Percentiles rank a stretch among this genome's conserved stretches.
Conservation (phyloP, 2,797 vertebrate genomes). For the Galagoides demidoff region DNA sequence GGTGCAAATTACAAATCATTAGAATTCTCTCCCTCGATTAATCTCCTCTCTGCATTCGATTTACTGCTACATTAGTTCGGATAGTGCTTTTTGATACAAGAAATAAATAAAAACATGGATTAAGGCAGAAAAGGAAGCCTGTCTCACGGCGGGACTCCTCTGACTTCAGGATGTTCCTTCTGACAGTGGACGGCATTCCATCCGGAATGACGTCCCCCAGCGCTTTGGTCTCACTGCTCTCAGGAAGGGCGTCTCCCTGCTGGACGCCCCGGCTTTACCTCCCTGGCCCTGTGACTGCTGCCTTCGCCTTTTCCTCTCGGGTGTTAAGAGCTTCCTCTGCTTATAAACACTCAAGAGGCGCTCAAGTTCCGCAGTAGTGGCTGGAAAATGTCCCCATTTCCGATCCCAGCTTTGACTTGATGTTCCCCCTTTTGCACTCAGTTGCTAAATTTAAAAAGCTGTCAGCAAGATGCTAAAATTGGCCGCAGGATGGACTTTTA, state of each 20-base stretch:
- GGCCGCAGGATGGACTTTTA: not conserved
- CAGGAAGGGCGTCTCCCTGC: not conserved
- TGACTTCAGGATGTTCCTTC: not conserved
- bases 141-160: rapidly evolving
- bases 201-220: not conserved
- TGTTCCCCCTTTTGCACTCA: not conserved
- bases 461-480: not conserved
- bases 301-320: rapidly evolving
- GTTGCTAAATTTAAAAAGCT: not conserved
- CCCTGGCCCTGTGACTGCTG: not conserved
- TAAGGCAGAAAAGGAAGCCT: not conserved
- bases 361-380: not conserved
- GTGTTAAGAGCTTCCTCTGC: not conserved
- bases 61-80: rapidly evolving
- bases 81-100: no score
- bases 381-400: not conserved
- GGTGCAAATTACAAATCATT: no score
- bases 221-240: no score
- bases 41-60: not conserved
- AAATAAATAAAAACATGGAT: rapidly evolving
- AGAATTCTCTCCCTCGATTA: not conserved
- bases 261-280: not conserved
- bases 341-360: not conserved
- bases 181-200: not conserved
- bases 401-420: not conserved